These are phyloP conservation scores for Mustelus asterias DNA, from an alignment of 2,113 vertebrate species.

Conservation along the genomic window DNA sequence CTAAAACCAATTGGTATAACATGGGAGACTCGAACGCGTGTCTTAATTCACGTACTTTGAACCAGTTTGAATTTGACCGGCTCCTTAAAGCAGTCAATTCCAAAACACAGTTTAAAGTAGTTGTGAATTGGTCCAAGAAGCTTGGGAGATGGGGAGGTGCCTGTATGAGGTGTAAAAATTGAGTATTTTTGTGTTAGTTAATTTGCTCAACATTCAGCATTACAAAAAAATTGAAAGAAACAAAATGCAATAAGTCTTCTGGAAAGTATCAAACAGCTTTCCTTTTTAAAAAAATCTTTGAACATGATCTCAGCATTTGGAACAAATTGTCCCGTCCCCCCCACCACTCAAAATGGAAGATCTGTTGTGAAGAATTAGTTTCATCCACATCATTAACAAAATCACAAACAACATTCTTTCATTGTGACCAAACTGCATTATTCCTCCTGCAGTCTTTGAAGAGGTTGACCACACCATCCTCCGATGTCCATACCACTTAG, in stretches of 20 bases:
- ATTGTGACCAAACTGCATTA: no score
- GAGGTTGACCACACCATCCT: not conserved
- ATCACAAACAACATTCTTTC: not conserved
- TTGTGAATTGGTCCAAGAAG: not conserved
- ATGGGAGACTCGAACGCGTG: not conserved
- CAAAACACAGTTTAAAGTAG: not conserved
- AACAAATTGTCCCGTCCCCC: not conserved
- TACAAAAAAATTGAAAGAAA: not conserved
- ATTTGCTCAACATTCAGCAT: not conserved
- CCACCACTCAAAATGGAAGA: not conserved
- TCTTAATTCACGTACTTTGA: not conserved
- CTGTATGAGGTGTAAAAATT: not conserved
- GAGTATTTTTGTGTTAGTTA: not conserved
- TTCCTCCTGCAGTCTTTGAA: not conserved
- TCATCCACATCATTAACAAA: not conserved
- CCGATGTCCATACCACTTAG: not conserved
- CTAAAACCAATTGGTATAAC: not conserved
- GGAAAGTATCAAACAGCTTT: not conserved
- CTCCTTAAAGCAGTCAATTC: no score
- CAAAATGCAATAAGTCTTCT: not conserved
- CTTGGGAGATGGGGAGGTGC: not conserved
- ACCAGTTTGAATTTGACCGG: not conserved
- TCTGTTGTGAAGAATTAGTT: not conserved
- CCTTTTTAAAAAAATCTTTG: not conserved
- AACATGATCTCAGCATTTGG: not conserved